Conservation (phyloP, 37 sponge, comb jelly and placozoan species). For the Aphrocallistes beatrix region DNA sequence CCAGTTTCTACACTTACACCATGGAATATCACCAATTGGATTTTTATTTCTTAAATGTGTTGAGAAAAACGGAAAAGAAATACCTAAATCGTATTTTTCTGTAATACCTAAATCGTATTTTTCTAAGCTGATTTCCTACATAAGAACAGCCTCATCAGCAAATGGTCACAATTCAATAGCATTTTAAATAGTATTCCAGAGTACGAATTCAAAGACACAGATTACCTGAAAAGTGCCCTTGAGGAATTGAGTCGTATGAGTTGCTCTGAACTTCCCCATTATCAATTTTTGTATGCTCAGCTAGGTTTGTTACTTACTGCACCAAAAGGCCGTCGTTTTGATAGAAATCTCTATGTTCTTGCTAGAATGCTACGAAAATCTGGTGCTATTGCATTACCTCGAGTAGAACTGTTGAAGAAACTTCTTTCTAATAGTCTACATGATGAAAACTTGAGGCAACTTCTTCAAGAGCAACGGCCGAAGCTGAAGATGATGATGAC, state of each 20-base stretch:
- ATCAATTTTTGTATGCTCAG: conserved; percentile 9
- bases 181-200: conserved; percentile 11
- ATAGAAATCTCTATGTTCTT: conserved; percentile 17
- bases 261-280: too few relatives aligned
- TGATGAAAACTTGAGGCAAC: too few relatives aligned
- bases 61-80: conserved; percentile 16
- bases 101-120: too few relatives aligned
- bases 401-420: conserved; percentile 18
- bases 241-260: conserved; percentile 18
- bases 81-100: conserved; percentile 10
- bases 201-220: conserved; percentile 3
- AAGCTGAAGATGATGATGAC: too few relatives aligned
- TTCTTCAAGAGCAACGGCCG: too few relatives aligned
- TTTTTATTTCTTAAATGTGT: conserved; percentile 3
- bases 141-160: conserved; percentile 17
- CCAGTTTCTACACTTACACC: conserved; percentile 11
- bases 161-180: conserved; percentile 11
- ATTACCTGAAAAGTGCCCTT: conserved; percentile 14
- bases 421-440: conserved; percentile 18
- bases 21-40: not conserved
- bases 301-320: conserved; percentile 6
- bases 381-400: conserved; percentile 20
- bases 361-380: conserved; percentile 20
- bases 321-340: conserved; percentile 13
- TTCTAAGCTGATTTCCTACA: conserved; percentile 3